Percentiles rank a stretch among this genome's conserved stretches.
phyloP scores from a whole-genome alignment of 2,113 vertebrate species.

The Cryptomyrus ogoouensis region DNA sequence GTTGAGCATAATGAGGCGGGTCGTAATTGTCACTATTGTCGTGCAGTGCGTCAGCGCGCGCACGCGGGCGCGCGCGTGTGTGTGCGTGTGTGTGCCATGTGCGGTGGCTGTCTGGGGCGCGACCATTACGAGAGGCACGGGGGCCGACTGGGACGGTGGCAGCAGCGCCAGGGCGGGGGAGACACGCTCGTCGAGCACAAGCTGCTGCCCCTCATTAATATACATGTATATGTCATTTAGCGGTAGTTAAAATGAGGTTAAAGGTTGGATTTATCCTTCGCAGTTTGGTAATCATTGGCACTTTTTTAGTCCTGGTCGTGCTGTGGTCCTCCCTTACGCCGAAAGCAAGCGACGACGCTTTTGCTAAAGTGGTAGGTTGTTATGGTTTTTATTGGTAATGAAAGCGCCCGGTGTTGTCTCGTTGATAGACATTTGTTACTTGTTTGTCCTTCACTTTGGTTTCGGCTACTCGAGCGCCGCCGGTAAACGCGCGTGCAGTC shows the following conservation, averaged over 20 bases:
- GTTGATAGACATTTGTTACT: background rate
- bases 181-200: background rate
- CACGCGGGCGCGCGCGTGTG: background rate
- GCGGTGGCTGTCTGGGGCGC: background rate
- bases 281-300: slow-evolving; percentile 71
- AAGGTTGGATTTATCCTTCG: slow-evolving; percentile 82
- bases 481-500: background rate
- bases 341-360: slow-evolving; percentile 60
- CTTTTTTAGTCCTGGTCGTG: slow-evolving; percentile 75
- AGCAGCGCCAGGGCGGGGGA: background rate
- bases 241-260: slow-evolving; percentile 70
- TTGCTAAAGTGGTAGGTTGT: slow-evolving; percentile 63
- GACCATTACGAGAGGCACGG: background rate
- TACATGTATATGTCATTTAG: background rate
- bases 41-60: background rate
- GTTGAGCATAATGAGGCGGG: background rate
- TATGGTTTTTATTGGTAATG: background rate
- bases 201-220: slow-evolving; percentile 5
- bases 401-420: background rate
- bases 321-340: slow-evolving; percentile 81
- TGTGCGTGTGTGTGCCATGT: background rate
- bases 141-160: background rate
- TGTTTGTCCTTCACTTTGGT: background rate
- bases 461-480: background rate
- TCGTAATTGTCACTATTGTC: background rate